Percentiles rank a stretch among this genome's conserved stretches.
These are phyloP conservation scores for Drosophila flavopinicola DNA, from an alignment of 2,888 invertebrate genomes.

Conservation along the genomic window DNA sequence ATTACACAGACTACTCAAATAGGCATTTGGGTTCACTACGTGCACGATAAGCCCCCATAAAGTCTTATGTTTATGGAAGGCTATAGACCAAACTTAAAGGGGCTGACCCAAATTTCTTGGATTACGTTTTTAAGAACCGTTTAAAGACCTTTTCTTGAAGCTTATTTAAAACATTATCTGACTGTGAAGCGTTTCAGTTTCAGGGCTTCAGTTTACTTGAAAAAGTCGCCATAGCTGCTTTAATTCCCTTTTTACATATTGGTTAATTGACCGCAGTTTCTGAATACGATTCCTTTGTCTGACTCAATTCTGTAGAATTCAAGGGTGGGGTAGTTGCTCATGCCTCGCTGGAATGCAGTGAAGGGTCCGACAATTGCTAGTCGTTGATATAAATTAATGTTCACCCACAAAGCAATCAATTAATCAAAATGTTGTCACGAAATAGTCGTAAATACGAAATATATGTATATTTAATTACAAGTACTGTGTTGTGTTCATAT, in stretches of 20 bases:
- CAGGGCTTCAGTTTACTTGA: background rate
- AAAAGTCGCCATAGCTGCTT: too few species aligned
- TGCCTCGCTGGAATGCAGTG: background rate
- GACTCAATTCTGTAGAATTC: slow-evolving; percentile 3
- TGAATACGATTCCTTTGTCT: slow-evolving; percentile 3
- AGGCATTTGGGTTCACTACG: background rate
- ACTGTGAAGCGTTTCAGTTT: background rate
- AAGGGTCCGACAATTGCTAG: background rate
- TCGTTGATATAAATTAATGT: slow-evolving; percentile 4
- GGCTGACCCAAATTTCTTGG: background rate
- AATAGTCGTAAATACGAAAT: background rate
- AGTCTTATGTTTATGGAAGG: background rate
- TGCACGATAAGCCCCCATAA: slow-evolving; percentile 17
- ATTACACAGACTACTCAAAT: background rate
- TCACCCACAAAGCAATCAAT: slow-evolving; percentile 12
- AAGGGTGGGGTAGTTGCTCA: background rate
- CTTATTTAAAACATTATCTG: too few species aligned
- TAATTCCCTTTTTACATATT: background rate
- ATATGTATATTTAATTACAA: background rate
- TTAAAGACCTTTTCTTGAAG: background rate
- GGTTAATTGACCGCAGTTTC: slow-evolving; percentile 1
- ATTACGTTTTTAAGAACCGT: background rate
- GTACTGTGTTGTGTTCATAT: background rate
- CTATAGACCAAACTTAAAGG: background rate
- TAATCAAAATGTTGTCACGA: slow-evolving; percentile 21